Evolutionary conservation across 2,888 invertebrate genomes (phyloP).

Genomic region (Drosophila siamana): DNA sequence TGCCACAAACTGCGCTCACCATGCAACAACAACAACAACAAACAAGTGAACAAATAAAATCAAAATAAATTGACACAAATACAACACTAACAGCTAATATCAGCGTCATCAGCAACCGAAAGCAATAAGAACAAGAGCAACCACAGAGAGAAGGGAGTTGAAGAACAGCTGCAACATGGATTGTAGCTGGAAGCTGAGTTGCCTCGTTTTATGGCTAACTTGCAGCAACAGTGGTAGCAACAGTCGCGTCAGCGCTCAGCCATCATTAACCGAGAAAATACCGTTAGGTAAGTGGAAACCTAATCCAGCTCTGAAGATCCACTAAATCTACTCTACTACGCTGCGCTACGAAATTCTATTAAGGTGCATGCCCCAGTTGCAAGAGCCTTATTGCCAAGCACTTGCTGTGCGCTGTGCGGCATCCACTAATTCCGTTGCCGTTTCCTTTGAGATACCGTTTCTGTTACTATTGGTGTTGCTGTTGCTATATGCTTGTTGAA

Average conservation of each 20-base stretch:
- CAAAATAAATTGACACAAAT: slow-evolving; percentile 25
- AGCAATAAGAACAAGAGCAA: slow-evolving; percentile 28
- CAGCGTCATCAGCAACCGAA: slow-evolving; percentile 29
- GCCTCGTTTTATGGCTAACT: slow-evolving; percentile 83
- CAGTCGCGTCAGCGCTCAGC: slow-evolving; percentile 79
- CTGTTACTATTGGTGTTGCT: background rate
- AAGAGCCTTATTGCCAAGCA: background rate
- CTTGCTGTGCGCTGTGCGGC: slow-evolving; percentile 1
- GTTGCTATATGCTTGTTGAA: slow-evolving; percentile 20
- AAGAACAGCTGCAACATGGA: slow-evolving; percentile 78
- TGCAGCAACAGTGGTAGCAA: slow-evolving; percentile 59
- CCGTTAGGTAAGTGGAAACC: slow-evolving; percentile 84
- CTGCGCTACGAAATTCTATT: slow-evolving; percentile 14
- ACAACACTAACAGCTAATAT: slow-evolving; percentile 40
- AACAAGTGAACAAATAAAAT: slow-evolving; percentile 36
- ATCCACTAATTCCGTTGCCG: background rate
- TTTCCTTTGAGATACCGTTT: slow-evolving; percentile 1
- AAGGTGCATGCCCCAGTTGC: slow-evolving; percentile 15
- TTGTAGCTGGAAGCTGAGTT: slow-evolving; percentile 77
- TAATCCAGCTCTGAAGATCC: slow-evolving; percentile 18
- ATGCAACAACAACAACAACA: slow-evolving; percentile 45
- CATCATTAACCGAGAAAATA: slow-evolving; percentile 85
- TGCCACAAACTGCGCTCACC: slow-evolving; percentile 48
- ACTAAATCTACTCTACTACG: background rate
- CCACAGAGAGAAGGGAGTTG: slow-evolving; percentile 30